A percentile compares a stretch with the other conserved stretches of the same genome.
Conservation (phyloP, 2,797 vertebrate genomes). For the Macropus fuliginosus region DNA sequence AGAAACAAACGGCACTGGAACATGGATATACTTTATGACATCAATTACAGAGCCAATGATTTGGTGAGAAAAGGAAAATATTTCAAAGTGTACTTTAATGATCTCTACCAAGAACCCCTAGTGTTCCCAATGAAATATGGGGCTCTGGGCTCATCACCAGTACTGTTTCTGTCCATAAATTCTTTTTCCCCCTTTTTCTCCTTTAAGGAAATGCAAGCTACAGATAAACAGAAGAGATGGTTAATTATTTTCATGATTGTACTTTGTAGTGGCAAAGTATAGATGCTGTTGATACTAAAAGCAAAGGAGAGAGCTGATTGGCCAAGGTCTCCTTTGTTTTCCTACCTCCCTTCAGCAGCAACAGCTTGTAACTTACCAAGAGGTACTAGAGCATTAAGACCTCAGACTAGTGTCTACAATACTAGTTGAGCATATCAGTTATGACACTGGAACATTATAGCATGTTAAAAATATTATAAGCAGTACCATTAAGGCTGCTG, state of each 20-base stretch:
- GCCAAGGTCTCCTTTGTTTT: constrained; percentile 54
- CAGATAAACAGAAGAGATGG: constrained; percentile 65
- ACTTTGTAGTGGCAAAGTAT: constrained; percentile 73
- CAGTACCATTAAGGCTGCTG: constrained; percentile 68
- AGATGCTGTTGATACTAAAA: constrained; percentile 64
- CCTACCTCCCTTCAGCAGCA: constrained; percentile 44
- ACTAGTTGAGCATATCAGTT: constrained; percentile 71
- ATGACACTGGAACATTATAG: constrained; percentile 63
- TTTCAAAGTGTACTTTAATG: constrained; percentile 85
- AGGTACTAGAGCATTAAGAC: constrained; percentile 53
- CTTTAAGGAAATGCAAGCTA: constrained; percentile 58
- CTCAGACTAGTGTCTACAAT: constrained; percentile 14
- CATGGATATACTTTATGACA: constrained; percentile 88
- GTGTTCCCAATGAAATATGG: constrained; percentile 84
- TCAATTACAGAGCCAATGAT: constrained; percentile 87
- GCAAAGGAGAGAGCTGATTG: constrained; percentile 48
- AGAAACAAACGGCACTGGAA: constrained; percentile 86
- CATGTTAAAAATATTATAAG: constrained; percentile 72
- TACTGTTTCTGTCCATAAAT: constrained; percentile 31
- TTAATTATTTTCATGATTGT: constrained; percentile 80
- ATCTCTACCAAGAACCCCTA: constrained; percentile 84
- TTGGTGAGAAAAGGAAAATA: constrained; percentile 86
- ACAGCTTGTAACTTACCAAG: constrained; percentile 36
- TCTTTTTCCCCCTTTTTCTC: constrained; percentile 31
- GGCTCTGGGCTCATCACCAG: constrained; percentile 33